Evolutionary conservation across 2,113 vertebrate species (phyloP).

Genomic region (Nipponia nippon): DNA sequence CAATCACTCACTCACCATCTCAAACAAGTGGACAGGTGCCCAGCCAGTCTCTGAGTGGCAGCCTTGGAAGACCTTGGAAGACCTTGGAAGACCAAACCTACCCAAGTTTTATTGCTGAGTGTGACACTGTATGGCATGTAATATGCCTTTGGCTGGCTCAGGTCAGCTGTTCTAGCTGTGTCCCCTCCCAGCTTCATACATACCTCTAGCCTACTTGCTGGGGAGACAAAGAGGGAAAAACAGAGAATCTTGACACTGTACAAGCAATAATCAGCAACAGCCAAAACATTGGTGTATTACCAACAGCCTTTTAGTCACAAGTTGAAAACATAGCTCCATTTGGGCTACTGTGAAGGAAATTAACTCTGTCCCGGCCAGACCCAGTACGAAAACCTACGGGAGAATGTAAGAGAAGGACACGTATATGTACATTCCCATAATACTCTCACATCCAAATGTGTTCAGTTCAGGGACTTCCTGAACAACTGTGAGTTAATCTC

Average conservation of each 20-base stretch:
- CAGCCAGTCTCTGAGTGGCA: neutral
- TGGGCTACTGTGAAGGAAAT: neutral
- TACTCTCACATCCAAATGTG: neutral
- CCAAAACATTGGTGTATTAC: neutral
- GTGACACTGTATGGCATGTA: fast-evolving
- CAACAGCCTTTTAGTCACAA: neutral
- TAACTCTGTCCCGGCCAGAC: neutral
- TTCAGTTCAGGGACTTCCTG: neutral
- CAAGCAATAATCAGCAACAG: neutral
- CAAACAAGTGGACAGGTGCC: fast-evolving
- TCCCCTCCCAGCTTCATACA: neutral
- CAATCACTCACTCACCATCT: neutral
- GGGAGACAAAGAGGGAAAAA: neutral
- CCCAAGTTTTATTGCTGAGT: neutral
- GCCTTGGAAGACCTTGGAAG: neutral
- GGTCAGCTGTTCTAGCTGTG: neutral
- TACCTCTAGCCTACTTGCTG: neutral
- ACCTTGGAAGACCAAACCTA: neutral
- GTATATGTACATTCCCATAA: neutral
- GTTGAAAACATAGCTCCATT: neutral
- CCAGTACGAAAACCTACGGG: neutral
- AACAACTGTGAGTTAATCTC: neutral
- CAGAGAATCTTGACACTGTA: neutral
- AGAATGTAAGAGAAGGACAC: neutral
- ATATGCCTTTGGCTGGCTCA: neutral